These are phyloP conservation scores for Eristalis tenax DNA, from an alignment of 2,888 invertebrate species.

Conservation along the genomic window DNA sequence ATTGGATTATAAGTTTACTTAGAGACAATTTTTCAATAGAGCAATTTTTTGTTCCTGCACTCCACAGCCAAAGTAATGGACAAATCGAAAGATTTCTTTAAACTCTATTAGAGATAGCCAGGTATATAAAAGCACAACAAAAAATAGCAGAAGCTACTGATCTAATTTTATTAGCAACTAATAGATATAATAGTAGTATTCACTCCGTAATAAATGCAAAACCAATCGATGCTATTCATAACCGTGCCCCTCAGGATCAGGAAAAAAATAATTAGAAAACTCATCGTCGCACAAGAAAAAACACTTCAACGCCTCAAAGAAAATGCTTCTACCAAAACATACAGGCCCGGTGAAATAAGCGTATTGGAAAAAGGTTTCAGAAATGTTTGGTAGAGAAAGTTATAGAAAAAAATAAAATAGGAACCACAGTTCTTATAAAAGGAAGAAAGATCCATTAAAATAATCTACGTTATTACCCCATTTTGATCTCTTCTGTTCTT, in stretches of 20 bases:
- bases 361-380: too few relatives aligned
- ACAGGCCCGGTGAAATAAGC: too few relatives aligned
- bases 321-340: too few relatives aligned
- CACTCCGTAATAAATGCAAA: slow-evolving; percentile 5
- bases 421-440: too few relatives aligned
- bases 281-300: too few relatives aligned
- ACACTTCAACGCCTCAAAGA: too few relatives aligned
- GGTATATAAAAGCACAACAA: slow-evolving; percentile 47
- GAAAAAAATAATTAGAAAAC: too few relatives aligned
- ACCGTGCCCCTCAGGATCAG: background rate
- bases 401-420: too few relatives aligned
- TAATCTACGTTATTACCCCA: too few relatives aligned
- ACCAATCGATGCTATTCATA: slow-evolving; percentile 10
- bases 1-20: background rate
- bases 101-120: slow-evolving; percentile 50
- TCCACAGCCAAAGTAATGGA: slow-evolving; percentile 38
- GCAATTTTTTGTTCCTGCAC: slow-evolving; percentile 48
- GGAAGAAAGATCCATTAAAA: too few relatives aligned
- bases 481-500: too few relatives aligned
- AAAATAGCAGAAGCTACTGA: slow-evolving; percentile 54
- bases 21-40: slow-evolving; percentile 31
- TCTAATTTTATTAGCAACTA: slow-evolving; percentile 46
- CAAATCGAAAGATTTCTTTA: slow-evolving; percentile 56
- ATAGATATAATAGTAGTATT: slow-evolving; percentile 49
- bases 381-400: too few relatives aligned